Evolutionary conservation across 2,888 invertebrate genomes (phyloP).

Genomic region (Holacanthella duospinosa): DNA sequence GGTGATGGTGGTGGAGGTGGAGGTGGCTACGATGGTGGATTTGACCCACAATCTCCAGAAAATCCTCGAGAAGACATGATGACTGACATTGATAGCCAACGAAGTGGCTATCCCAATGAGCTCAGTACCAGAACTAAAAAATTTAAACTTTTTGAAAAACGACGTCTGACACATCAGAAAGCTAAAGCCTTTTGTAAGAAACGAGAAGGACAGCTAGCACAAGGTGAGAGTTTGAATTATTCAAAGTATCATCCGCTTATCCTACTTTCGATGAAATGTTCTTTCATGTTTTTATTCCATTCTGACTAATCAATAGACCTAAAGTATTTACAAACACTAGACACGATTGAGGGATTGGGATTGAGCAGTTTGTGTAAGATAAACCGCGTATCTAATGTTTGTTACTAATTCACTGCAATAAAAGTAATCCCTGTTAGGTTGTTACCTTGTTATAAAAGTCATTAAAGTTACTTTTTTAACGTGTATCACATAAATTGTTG

Average conservation of each 20-base stretch:
- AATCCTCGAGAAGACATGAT: not conserved
- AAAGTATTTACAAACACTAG: not conserved
- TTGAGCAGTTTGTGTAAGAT: too few species aligned
- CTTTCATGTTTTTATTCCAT: not conserved
- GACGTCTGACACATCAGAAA: slow-evolving; percentile 27
- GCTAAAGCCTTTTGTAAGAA: slow-evolving; percentile 30
- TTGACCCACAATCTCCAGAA: not conserved
- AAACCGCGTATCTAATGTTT: too few species aligned
- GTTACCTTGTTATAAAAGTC: too few species aligned
- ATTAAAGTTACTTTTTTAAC: too few species aligned
- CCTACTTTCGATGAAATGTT: too few species aligned
- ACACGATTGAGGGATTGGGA: not conserved
- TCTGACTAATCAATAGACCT: not conserved
- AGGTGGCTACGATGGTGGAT: not conserved
- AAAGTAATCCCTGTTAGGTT: too few species aligned
- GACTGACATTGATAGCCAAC: not conserved
- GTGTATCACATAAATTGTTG: too few species aligned
- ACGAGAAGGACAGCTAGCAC: slow-evolving; percentile 26
- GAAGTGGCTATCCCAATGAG: not conserved
- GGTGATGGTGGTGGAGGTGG: not conserved
- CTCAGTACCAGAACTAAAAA: slow-evolving; percentile 1
- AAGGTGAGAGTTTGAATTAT: slow-evolving; percentile 19
- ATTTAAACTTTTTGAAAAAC: slow-evolving; percentile 35
- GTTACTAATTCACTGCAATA: too few species aligned
- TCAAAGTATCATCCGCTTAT: too few species aligned